Conservation (phyloP, 37 sponge, comb jelly and placozoan genomes). For the Eunapius fragilis region DNA sequence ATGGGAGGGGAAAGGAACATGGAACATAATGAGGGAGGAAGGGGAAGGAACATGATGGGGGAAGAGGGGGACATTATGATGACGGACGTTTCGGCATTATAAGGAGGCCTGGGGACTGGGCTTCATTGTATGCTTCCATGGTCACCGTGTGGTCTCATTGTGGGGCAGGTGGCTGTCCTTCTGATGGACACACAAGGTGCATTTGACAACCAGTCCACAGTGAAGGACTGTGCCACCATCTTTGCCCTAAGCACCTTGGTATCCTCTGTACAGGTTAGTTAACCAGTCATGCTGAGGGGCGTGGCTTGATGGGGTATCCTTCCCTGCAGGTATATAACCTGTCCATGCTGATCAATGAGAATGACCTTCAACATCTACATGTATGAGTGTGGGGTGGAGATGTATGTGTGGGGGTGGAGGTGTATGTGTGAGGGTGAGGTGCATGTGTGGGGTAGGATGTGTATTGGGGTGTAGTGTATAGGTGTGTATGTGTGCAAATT, state of each 20-base stretch:
- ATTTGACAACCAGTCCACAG: conserved; percentile 94
- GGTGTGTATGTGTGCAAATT: too few relatives aligned
- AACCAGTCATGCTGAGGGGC: neutral
- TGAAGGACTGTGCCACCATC: conserved; percentile 96
- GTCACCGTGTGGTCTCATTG: too few relatives aligned
- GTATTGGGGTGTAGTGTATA: too few relatives aligned
- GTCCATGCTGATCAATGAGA: conserved; percentile 82
- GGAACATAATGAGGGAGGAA: too few relatives aligned
- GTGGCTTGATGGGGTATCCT: neutral
- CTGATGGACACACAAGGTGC: conserved; percentile 99
- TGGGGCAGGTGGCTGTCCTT: conserved; percentile 93
- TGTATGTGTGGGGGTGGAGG: neutral
- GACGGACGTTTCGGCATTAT: too few relatives aligned
- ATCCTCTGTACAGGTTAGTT: conserved; percentile 80
- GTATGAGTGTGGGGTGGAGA: conserved; percentile 17
- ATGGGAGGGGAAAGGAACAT: too few relatives aligned
- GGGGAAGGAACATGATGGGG: too few relatives aligned
- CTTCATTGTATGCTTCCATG: neutral
- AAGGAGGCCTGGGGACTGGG: too few relatives aligned
- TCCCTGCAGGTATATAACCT: conserved; percentile 77
- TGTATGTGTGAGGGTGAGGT: neutral
- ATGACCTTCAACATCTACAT: conserved; percentile 96
- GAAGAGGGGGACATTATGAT: too few relatives aligned
- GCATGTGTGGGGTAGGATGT: too few relatives aligned
- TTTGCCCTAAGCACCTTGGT: conserved; percentile 99